Evolutionary conservation across 1,140 invertebrate genomes (phyloP).

Genomic region (Lycorma delicatula): DNA sequence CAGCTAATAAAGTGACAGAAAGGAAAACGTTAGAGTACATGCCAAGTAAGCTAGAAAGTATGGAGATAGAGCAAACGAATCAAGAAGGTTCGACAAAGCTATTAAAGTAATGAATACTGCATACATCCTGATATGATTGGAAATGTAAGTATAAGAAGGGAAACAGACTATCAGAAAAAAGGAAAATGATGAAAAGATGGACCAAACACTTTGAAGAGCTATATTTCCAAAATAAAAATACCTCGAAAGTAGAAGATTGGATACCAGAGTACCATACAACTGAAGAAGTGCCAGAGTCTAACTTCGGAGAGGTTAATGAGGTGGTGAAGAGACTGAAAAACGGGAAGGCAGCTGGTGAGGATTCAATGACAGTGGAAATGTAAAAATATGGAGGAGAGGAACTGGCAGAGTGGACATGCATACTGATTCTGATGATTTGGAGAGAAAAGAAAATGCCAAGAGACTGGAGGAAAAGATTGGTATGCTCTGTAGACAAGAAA

Average conservation of each 20-base stretch:
- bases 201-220: not conserved
- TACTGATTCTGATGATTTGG: not conserved
- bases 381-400: not conserved
- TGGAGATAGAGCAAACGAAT: not conserved
- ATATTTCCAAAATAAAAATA: not conserved
- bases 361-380: not conserved
- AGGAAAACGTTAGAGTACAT: not conserved
- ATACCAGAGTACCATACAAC: not conserved
- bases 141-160: not conserved
- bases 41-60: not conserved
- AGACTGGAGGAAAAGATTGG: not conserved
- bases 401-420: not conserved
- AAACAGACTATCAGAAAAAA: not conserved
- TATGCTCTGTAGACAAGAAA: not conserved
- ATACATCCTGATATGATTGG: not conserved
- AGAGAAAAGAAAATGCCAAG: not conserved
- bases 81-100: not conserved
- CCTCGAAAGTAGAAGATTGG: not conserved
- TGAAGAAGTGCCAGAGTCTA: not conserved
- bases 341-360: not conserved
- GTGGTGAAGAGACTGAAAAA: not conserved
- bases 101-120: not conserved
- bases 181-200: too few relatives aligned
- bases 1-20: not conserved
- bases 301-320: not conserved